Percentiles rank a stretch among this genome's conserved stretches.
These are phyloP conservation scores for Eupithecia insigniata DNA, from an alignment of 2,888 invertebrate species.

Conservation along the genomic window DNA sequence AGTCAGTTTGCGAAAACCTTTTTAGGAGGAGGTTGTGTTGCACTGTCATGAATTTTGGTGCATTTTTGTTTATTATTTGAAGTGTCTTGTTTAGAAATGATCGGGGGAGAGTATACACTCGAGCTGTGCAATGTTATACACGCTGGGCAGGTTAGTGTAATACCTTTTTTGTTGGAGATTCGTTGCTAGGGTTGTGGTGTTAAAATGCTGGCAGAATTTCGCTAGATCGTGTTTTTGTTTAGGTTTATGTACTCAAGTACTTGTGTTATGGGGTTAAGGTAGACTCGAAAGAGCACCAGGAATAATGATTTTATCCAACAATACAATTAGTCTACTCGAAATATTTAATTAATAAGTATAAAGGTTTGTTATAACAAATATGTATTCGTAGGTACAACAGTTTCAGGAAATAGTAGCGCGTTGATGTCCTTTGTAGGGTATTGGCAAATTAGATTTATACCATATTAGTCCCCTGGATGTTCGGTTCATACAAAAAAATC, in stretches of 20 bases:
- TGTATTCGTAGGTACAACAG: constrained; percentile 9
- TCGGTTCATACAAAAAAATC: no score
- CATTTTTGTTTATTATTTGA: constrained; percentile 48
- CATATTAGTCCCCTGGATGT: no score
- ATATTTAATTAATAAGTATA: not conserved
- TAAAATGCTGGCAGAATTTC: not conserved
- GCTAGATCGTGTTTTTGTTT: constrained; percentile 2
- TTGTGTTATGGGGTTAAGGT: not conserved
- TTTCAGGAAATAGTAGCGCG: constrained; percentile 18
- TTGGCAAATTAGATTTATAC: not conserved
- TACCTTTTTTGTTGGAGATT: not conserved
- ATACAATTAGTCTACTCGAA: not conserved
- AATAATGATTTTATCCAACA: not conserved
- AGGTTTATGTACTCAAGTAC: not conserved
- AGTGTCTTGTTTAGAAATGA: constrained; percentile 78
- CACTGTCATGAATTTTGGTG: constrained; percentile 50
- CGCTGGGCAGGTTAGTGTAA: constrained; percentile 89
- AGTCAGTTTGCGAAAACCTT: constrained; percentile 60
- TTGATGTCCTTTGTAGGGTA: constrained; percentile 36
- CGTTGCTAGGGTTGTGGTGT: constrained; percentile 28
- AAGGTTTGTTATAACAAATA: not conserved
- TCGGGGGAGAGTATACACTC: constrained; percentile 92
- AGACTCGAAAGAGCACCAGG: not conserved
- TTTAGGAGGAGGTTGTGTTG: constrained; percentile 56
- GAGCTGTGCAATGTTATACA: constrained; percentile 95